A percentile compares a stretch with the other conserved stretches of the same genome.
phyloP scores from a whole-genome alignment of 2,888 invertebrate genomes.

The Drosophila suboccidentalis region DNA sequence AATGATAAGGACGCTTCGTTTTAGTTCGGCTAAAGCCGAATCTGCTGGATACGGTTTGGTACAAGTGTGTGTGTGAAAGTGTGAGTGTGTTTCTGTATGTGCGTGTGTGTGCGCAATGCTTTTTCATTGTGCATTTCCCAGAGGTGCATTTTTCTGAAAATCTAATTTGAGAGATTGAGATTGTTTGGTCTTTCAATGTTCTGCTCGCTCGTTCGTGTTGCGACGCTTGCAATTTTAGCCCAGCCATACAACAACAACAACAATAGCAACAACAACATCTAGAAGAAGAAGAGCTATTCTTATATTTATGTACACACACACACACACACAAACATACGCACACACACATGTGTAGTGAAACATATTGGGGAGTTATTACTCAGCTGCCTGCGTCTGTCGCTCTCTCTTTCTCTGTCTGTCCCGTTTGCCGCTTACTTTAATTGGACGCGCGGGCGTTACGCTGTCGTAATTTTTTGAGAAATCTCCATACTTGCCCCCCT shows the following conservation, averaged over 20 bases:
- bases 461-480: slow-evolving; percentile 81
- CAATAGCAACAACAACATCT: slow-evolving; percentile 25
- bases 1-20: slow-evolving; percentile 10
- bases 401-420: slow-evolving; percentile 25
- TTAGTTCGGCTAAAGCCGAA: not conserved
- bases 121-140: slow-evolving; percentile 84
- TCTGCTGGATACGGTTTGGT: slow-evolving; percentile 3
- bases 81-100: slow-evolving; percentile 4
- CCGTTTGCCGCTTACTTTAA: slow-evolving; percentile 79
- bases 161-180: slow-evolving; percentile 84
- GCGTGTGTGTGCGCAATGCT: slow-evolving; percentile 60
- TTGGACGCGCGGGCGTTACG: slow-evolving; percentile 82
- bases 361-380: slow-evolving; percentile 77
- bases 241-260: slow-evolving; percentile 32
- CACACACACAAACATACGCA: slow-evolving; percentile 40
- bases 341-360: slow-evolving; percentile 50
- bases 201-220: slow-evolving; percentile 76
- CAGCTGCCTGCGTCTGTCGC: slow-evolving; percentile 26
- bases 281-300: slow-evolving; percentile 37
- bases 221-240: slow-evolving; percentile 74
- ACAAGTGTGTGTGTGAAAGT: not conserved
- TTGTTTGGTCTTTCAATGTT: slow-evolving; percentile 80
- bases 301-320: slow-evolving; percentile 55
- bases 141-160: slow-evolving; percentile 84
- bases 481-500: slow-evolving; percentile 63